phyloP scores from a whole-genome alignment of 2,888 invertebrate species.

The Mythimna vitellina region DNA sequence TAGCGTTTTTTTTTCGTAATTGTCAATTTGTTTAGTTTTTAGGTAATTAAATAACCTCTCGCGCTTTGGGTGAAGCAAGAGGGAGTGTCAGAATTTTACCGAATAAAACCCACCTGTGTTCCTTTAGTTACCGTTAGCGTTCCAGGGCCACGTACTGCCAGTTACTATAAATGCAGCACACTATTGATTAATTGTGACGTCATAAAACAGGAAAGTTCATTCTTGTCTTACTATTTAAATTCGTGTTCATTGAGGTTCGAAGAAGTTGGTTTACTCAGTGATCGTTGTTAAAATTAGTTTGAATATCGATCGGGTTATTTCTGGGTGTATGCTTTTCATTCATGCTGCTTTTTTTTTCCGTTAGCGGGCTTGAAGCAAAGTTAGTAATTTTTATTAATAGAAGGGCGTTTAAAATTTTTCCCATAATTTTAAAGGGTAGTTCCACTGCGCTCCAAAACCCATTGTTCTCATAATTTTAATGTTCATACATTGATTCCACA shows the following conservation, averaged over 20 bases:
- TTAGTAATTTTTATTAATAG: background rate
- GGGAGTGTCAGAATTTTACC: too few species aligned
- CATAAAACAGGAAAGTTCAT: slow-evolving; percentile 14
- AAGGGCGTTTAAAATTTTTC: background rate
- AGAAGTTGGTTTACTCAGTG: slow-evolving; percentile 22
- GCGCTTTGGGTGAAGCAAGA: too few species aligned
- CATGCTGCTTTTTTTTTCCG: background rate
- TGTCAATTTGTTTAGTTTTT: too few species aligned
- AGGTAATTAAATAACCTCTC: too few species aligned
- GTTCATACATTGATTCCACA: too few species aligned
- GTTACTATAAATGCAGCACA: too few species aligned
- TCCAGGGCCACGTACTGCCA: too few species aligned
- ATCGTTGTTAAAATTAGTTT: slow-evolving; percentile 27
- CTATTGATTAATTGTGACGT: slow-evolving; percentile 28
- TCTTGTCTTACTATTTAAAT: slow-evolving; percentile 30
- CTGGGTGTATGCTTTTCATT: slow-evolving; percentile 3
- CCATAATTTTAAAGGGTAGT: too few species aligned
- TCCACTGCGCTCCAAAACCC: too few species aligned
- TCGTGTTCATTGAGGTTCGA: slow-evolving; percentile 17
- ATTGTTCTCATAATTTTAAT: too few species aligned
- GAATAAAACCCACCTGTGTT: too few species aligned
- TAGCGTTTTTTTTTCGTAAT: slow-evolving; percentile 4
- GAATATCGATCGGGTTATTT: slow-evolving; percentile 22
- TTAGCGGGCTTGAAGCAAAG: background rate
- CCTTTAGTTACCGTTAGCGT: too few species aligned